Percentiles rank a stretch among this genome's conserved stretches.
phyloP scores from a whole-genome alignment of 2,113 vertebrate genomes.

The Mixornis gularis region DNA sequence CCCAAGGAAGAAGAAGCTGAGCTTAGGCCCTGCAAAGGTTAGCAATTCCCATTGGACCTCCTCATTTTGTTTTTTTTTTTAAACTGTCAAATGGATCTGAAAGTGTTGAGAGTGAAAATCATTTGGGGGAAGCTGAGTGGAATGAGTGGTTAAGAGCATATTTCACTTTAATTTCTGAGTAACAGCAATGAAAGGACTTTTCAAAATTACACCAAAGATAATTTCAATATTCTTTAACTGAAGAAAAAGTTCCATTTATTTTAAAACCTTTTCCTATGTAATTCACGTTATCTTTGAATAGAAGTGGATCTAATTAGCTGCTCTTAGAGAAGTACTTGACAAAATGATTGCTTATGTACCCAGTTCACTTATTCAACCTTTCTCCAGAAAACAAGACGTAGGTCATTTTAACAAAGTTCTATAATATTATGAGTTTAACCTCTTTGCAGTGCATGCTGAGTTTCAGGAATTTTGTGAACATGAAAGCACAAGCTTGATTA shows the following conservation, averaged over 20 bases:
- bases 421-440: not conserved
- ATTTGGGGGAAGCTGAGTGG: not conserved
- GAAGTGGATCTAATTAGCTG: conserved; percentile 12
- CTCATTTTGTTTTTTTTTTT: not conserved
- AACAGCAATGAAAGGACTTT: not conserved
- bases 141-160: not conserved
- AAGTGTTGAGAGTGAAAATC: not conserved
- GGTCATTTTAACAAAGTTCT: not conserved
- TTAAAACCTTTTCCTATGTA: not conserved
- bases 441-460: not conserved
- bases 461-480: conserved; percentile 15
- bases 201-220: not conserved
- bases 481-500: conserved; percentile 15
- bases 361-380: not conserved
- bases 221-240: not conserved
- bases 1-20: not conserved
- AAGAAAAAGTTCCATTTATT: not conserved
- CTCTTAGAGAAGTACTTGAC: conserved; percentile 1
- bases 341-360: not conserved
- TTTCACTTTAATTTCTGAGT: not conserved
- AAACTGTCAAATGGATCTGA: not conserved
- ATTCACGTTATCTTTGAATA: not conserved
- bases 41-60: not conserved
- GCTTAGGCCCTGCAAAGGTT: not conserved
- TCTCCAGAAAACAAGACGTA: not conserved